Base-by-base conservation (phyloP, 2,888 invertebrate species). In the Drosophila nigricruria region DNA sequence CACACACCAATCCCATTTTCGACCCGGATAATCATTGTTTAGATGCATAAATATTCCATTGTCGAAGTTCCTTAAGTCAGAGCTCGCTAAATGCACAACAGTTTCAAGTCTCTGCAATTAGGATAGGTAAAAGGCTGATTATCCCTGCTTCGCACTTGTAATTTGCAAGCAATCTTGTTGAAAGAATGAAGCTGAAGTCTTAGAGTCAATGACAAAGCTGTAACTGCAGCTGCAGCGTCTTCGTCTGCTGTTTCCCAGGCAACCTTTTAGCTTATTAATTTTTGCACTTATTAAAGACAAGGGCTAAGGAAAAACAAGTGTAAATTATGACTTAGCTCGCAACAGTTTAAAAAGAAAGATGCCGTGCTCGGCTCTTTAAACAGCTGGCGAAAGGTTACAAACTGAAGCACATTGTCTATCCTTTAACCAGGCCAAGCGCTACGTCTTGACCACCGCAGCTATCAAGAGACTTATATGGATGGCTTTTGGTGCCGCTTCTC, bases 401-500 rank as follows among this genome's bases (percentile, higher is more conserved):
- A 1, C 12, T 42, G 40, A 42, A 12, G 40, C 23, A 43, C 16
- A 45, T 30, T 27, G 18, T 12, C 47, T 10, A 10, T 34, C 16
- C 27, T 14, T 32, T 53, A 10, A 36, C 43, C 36, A 20, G 27
- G 9, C 20, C 5, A 16, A 30, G 18, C 58, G 56, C 32, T 36
- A 18, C 49, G 20, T 38, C 54, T 57, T 42, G 14, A 47, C 47
- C 30, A 25, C 52, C 45, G 47, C 30, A 27, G 45, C 50, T n/a
- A 16, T 32, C 36, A 25, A 53, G 54, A 32, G 47, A 38, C 47
- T 32, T 47, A 49, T 68, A 53, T 67, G 47, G 36, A 64, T 69
- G 62, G 34, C 73, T 47, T 77, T 66, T 57, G 49, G 47, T 53
- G 30, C 27, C 12, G 63, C 25, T 57, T 43, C 69, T 27, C 52